Conservation (phyloP, 2,888 invertebrate genomes). For the Notodonta dromedarius region DNA sequence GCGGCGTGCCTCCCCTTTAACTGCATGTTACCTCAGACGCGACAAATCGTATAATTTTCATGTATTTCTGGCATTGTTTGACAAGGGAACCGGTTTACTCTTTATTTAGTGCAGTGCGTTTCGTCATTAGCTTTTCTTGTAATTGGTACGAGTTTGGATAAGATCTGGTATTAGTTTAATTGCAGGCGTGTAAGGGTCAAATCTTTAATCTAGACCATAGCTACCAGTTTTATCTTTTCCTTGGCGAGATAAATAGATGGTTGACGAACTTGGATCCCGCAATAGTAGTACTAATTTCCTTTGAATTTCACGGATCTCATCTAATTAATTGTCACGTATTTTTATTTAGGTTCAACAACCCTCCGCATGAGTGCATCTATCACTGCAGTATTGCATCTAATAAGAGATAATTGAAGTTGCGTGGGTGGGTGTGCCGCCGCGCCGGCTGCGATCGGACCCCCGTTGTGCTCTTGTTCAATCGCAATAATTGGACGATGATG, state of each 20-base stretch:
- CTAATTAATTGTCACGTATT: neutral
- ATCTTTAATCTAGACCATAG: too few relatives aligned
- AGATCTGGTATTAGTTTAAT: neutral
- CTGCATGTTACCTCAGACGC: slow-evolving; percentile 4
- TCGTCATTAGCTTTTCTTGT: slow-evolving; percentile 1
- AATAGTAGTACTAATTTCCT: too few relatives aligned
- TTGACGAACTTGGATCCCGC: too few relatives aligned
- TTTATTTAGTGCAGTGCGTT: slow-evolving; percentile 2
- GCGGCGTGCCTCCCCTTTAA: slow-evolving; percentile 5
- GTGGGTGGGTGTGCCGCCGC: slow-evolving; percentile 38
- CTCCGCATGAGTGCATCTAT: slow-evolving; percentile 39
- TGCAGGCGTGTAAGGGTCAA: too few relatives aligned
- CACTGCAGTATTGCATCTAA: slow-evolving; percentile 47
- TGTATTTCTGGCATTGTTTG: neutral
- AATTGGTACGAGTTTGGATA: neutral
- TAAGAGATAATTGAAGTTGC: slow-evolving; percentile 49
- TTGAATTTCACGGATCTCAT: neutral
- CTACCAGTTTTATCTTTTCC: too few relatives aligned
- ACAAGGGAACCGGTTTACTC: neutral
- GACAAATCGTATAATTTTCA: slow-evolving; percentile 17
- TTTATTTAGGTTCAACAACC: slow-evolving; percentile 38
- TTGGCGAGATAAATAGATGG: too few relatives aligned
- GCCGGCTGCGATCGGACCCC: slow-evolving; percentile 16
- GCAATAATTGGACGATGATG: slow-evolving; percentile 19
- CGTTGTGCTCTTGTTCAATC: slow-evolving; percentile 10